Evolutionary conservation across 2,113 vertebrate species (phyloP), one percentile per base, ranked within the genome.

Genomic region (Caracal caracal): DNA sequence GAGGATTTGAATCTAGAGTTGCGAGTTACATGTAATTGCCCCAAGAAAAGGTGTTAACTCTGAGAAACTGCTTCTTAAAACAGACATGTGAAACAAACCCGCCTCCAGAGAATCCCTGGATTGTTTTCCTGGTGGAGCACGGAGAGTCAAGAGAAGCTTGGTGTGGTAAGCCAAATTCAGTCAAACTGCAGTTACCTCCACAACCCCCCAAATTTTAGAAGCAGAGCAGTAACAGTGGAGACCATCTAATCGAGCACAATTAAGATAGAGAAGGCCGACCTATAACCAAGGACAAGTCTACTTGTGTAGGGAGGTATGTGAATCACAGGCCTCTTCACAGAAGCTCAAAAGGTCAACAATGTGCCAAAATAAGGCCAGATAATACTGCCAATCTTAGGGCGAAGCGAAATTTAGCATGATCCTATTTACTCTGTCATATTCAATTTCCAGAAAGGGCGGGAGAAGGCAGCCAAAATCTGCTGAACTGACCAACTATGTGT

Each of bases 51-150:
- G 10, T 47, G 15, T 83, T 76, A 89, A 93, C 66, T 76, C 51
- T 85, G 49, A 90, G 79, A 95, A 91, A 76, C 49, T 53, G 22
- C 63, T 94, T 94, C 81, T 82, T 96, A 66, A 93, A 95, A 96
- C 76, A 82, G 10, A 80, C 33, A 26, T 10, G 15, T 66, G 68
- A 93, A 94, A 76, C 37, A 93, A 95, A 76, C 37, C 49, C 61
- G 35, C 40, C 37, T 90, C 66, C 61, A 51, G 33, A 81, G 20
- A 91, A 83, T 82, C 56, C 37, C 28, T 88, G 68, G n/a, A 70
- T 84, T 86, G 4, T 75, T 88, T 78, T 70, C 40, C 33, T 80
- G 63, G 56, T 71, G 19, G 75, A 85, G 49, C 80, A 90, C 13
- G 9, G 35, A 91, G 76, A 93, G 3, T 65, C 47, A 61, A 35